These are phyloP conservation scores for Amniataba percoides DNA, from an alignment of 2,797 vertebrate genomes.

Conservation along the genomic window DNA sequence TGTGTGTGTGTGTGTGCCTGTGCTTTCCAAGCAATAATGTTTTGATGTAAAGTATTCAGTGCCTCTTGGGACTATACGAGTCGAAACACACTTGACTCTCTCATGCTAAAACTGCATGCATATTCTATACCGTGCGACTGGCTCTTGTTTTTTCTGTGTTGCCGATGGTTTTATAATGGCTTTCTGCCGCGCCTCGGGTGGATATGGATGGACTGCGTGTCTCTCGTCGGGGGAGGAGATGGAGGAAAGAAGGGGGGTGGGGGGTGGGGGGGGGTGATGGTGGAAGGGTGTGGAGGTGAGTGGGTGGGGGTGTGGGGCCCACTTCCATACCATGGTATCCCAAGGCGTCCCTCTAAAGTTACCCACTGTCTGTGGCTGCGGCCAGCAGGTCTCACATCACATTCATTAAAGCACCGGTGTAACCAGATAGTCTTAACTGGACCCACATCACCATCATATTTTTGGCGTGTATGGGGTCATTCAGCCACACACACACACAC, in stretches of 20 bases:
- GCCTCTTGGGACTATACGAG: conserved; percentile 13
- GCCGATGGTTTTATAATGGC: conserved; percentile 14
- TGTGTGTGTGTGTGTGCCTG: conserved; percentile 11
- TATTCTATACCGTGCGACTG: conserved; percentile 7
- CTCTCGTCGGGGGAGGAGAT: conserved; percentile 31
- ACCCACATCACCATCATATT: conserved; percentile 55
- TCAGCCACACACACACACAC: conserved; percentile 17
- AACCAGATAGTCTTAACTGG: conserved; percentile 59
- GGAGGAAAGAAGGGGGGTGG: conserved; percentile 34
- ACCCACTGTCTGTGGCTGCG: conserved; percentile 61
- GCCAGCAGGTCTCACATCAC: conserved; percentile 57
- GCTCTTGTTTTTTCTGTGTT: conserved; percentile 11
- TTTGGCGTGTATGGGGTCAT: conserved; percentile 16
- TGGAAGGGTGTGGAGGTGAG: conserved; percentile 8
- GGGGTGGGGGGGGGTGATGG: neutral
- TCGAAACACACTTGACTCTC: conserved; percentile 15
- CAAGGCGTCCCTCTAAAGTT: conserved; percentile 65
- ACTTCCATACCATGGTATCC: conserved; percentile 56
- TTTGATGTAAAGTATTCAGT: conserved; percentile 48
- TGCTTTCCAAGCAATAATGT: conserved; percentile 31
- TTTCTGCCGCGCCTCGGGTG: conserved; percentile 24
- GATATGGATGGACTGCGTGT: conserved; percentile 25
- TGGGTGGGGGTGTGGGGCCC: conserved; percentile 42
- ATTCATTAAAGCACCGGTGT: conserved; percentile 55
- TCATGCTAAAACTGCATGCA: conserved; percentile 23